A percentile compares a stretch with the other conserved stretches of the same genome.
phyloP scores from a whole-genome alignment of 2,888 invertebrate species.

The Rotaria socialis region DNA sequence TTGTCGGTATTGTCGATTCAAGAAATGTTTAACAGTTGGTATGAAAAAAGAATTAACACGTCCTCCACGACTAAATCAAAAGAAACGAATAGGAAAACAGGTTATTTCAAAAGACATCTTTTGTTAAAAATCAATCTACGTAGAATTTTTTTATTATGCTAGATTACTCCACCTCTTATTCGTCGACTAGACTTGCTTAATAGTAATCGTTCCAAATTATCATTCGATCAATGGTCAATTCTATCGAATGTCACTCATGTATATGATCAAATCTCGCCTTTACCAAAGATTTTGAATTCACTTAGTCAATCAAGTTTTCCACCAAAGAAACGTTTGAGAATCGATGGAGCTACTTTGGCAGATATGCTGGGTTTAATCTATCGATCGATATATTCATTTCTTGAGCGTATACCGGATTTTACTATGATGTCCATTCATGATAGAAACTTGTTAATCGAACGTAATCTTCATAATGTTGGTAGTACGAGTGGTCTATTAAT shows the following conservation, averaged over 20 bases:
- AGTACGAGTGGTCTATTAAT: neutral
- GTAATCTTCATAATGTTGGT: neutral
- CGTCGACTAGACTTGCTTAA: neutral
- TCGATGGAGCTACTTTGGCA: neutral
- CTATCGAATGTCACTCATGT: neutral
- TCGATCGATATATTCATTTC: neutral
- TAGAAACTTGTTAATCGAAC: neutral
- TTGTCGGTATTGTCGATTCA: neutral
- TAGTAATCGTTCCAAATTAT: neutral
- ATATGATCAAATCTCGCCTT: neutral
- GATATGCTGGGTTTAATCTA: neutral
- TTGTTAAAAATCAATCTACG: too few species aligned
- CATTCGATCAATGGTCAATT: neutral
- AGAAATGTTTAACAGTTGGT: neutral
- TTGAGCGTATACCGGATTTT: neutral
- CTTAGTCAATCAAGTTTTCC: neutral
- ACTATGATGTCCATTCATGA: neutral
- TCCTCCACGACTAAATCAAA: neutral
- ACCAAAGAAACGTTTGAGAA: neutral
- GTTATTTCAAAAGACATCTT: too few species aligned
- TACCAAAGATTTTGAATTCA: neutral
- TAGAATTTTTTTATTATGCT: too few species aligned
- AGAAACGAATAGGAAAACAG: too few species aligned
- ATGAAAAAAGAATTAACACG: neutral
- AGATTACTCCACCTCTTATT: too few species aligned